Base-by-base conservation (phyloP, 37 sponge, comb jelly and placozoan species). In the Halichondria panicea region DNA sequence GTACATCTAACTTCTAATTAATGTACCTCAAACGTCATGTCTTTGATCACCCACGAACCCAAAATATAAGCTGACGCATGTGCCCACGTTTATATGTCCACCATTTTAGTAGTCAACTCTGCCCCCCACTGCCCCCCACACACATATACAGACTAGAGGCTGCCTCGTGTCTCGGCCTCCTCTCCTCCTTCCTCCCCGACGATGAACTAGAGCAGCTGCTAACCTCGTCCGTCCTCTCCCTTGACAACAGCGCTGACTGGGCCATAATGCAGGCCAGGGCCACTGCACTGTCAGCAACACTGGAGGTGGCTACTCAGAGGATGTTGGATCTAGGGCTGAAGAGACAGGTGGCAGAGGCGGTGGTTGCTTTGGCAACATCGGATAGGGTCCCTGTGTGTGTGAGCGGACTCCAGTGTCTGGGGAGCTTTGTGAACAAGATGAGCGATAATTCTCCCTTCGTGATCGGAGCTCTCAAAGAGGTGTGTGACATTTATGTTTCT, bases 361-460 rank as follows among this genome's bases (percentile, higher is more conserved):
- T 72, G 41, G 69, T 71, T 34, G 67, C 56, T 24, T 31, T 71
- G 57, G 74, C 77, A 0, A 58, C 78, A 1, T 81, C 87, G 32
- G 87, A 85, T 46, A 63, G 86, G 38, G 87, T 91, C 19, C 86
- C 91, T 42, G 82, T 85, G 24, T 77, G 81, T 63, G 66, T 67
- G 30, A 72, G 52, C 67, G 87, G 87, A n/a, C 43, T 85, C 74
- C 38, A 68, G 44, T 66, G 82, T 48, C 35, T 81, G 25, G 57
- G 42, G 1, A 73, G 61, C 24, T 91, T 63, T 37, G 43, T 88
- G 25, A 72, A 77, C 30, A 76, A 81, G 31, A 25, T 76, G 32
- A 39, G 69, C 33, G 63, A 39, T 2, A 34, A 63, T 50, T 27
- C 18, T 15, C 0, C 58, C 1, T 8, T 15, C 12, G 4, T 88